Evolutionary conservation across 2,113 vertebrate species (phyloP), one percentile per base, ranked within the genome.

Genomic region (Argyrosomus japonicus): DNA sequence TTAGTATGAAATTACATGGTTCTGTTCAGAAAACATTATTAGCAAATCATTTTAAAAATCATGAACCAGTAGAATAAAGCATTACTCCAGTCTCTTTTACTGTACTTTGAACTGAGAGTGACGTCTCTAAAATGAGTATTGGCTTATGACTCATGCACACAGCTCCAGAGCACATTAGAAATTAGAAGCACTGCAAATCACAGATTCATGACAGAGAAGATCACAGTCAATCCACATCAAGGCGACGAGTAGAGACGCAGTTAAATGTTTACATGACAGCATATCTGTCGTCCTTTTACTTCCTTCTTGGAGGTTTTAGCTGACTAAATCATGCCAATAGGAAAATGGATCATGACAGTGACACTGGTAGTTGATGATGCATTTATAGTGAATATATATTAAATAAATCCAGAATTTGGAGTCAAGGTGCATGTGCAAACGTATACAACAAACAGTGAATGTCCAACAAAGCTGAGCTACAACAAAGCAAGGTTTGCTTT

Each of bases 81-180:
- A 0, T 54, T 36, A 17, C 11, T 14, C 68, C 53, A 25, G 53
- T 45, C 6, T 29, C 45, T 75, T 18, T 18, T 12, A 5, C 48
- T 25, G 6, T 53, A 3, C 57, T 53, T 25, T 36, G 32, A 64
- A 64, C 32, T 64, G n/a, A 9, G 14, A 43, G 32, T 54, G 50
- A 64, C 73, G 5, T 75, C 32, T 63, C n/a, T 51, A n/a, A 63
- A 75, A 53, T 40, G 19, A 36, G 29, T 43, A 53, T 21, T 65
- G 74, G 48, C 32, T 45, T 15, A 15, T 65, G 48, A 76, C n/a
- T 58, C 69, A 71, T 71, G 53, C 21, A 25, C 14, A 43, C 50
- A 36, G 18, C 36, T 36, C 27, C 67, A 69, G 27, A 7, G 47
- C 48, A 13, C 25, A 25, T 62, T 36, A 51, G n/a, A 64, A 64